Evolutionary conservation across 2,113 vertebrate genomes (phyloP).

Genomic region (Phoenicopterus ruber): DNA sequence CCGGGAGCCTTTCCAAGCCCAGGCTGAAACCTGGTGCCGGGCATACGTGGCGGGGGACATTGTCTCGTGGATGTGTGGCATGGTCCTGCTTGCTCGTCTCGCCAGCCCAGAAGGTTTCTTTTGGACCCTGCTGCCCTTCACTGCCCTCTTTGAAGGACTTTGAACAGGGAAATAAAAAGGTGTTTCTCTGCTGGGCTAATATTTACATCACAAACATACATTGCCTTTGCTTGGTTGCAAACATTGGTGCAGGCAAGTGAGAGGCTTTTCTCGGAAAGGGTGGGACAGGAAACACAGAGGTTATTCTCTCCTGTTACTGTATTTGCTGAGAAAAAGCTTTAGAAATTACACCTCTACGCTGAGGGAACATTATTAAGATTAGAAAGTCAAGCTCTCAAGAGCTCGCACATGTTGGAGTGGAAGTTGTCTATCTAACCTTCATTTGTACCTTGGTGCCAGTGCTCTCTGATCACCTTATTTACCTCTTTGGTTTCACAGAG

Average conservation of each 20-base stretch:
- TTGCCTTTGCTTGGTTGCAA: conserved; percentile 45
- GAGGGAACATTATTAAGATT: not conserved
- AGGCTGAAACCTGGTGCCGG: not conserved
- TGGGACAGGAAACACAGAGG: not conserved
- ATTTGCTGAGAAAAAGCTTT: not conserved
- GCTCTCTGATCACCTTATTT: not conserved
- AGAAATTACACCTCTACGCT: not conserved
- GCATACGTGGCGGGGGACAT: fast-evolving
- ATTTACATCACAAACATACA: conserved; percentile 52
- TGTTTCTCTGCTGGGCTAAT: conserved; percentile 38
- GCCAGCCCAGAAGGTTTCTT: not conserved
- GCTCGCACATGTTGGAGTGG: not conserved
- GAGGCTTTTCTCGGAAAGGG: conserved; percentile 12
- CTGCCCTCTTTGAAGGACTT: not conserved
- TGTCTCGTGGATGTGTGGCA: fast-evolving
- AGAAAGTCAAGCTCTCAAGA: not conserved
- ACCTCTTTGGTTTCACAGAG: not conserved
- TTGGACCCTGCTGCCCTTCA: not conserved
- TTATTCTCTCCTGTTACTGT: not conserved
- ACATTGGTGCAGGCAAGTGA: not conserved
- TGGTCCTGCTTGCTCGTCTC: not conserved
- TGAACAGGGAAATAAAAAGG: not conserved
- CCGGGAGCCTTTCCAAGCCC: not conserved
- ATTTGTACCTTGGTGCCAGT: not conserved
- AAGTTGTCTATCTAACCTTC: conserved; percentile 27